Evolutionary conservation across 2,797 vertebrate genomes (phyloP).

Genomic region (Poeciliopsis infans): DNA sequence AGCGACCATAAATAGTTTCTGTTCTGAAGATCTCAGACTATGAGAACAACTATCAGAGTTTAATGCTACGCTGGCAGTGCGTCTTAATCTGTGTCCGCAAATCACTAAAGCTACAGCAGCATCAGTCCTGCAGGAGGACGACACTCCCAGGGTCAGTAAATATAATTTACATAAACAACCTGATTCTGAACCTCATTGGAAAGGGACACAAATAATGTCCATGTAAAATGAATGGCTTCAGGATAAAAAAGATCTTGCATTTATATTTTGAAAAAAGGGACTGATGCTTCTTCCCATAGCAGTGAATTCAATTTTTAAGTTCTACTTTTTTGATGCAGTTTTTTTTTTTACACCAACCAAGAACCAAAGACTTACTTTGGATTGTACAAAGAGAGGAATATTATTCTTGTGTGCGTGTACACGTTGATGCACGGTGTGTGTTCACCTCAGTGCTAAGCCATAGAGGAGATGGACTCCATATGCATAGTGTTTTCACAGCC

Average conservation of each 20-base stretch:
- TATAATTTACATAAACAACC: too few species aligned
- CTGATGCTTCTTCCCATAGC: neutral
- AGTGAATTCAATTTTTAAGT: slow-evolving; percentile 16
- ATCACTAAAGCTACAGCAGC: too few species aligned
- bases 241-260: neutral
- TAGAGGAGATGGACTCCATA: slow-evolving; percentile 82
- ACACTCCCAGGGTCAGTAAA: too few species aligned
- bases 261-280: neutral
- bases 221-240: too few species aligned
- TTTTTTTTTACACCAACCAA: slow-evolving; percentile 16
- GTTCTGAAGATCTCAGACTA: too few species aligned
- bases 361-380: slow-evolving; percentile 34
- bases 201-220: too few species aligned
- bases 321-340: neutral
- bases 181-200: too few species aligned
- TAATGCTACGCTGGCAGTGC: too few species aligned
- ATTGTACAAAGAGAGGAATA: slow-evolving; percentile 35
- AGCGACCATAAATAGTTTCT: too few species aligned
- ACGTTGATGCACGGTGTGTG: slow-evolving; percentile 57
- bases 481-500: slow-evolving; percentile 81
- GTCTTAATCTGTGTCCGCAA: too few species aligned
- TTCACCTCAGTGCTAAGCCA: slow-evolving; percentile 63
- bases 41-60: too few species aligned
- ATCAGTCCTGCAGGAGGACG: too few species aligned
- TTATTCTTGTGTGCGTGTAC: slow-evolving; percentile 51